Percentiles rank a stretch among this genome's conserved stretches.
Evolutionary conservation across 2,888 invertebrate genomes (phyloP).

Genomic region (Euplagia quadripunctaria): DNA sequence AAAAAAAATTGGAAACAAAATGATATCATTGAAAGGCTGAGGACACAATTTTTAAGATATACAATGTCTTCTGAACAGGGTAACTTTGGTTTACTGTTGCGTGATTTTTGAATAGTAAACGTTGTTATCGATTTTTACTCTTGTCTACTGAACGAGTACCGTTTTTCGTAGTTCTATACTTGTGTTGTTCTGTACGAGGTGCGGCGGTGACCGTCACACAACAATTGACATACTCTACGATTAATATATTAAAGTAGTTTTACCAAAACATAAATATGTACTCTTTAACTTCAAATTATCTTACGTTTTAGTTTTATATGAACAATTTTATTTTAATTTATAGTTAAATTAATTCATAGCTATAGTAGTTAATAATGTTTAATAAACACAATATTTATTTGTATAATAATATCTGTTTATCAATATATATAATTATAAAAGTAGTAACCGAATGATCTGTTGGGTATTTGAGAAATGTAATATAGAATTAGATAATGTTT

Average conservation of each 20-base stretch:
- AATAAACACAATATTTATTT: slow-evolving; percentile 78
- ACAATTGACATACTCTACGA: slow-evolving; percentile 9
- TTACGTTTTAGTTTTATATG: slow-evolving; percentile 16
- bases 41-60: slow-evolving; percentile 85
- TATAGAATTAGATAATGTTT: slow-evolving; percentile 61
- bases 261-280: slow-evolving; percentile 12
- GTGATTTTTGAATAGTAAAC: slow-evolving; percentile 73
- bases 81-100: slow-evolving; percentile 84
- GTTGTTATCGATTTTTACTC: slow-evolving; percentile 81
- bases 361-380: slow-evolving; percentile 65
- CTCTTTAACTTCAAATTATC: background rate
- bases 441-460: slow-evolving; percentile 75
- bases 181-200: slow-evolving; percentile 12
- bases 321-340: slow-evolving; percentile 42
- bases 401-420: slow-evolving; percentile 63
- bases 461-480: slow-evolving; percentile 61
- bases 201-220: slow-evolving; percentile 4
- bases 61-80: slow-evolving; percentile 87
- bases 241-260: slow-evolving; percentile 9
- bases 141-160: slow-evolving; percentile 40
- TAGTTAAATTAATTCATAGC: slow-evolving; percentile 59
- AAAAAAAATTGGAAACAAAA: slow-evolving; percentile 68
- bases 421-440: slow-evolving; percentile 60
- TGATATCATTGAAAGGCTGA: slow-evolving; percentile 86
- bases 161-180: slow-evolving; percentile 37